A percentile compares a stretch with the other conserved stretches of the same genome.
Evolutionary conservation across 2,797 vertebrate genomes (phyloP).

Genomic region (Esox masquinongy): DNA sequence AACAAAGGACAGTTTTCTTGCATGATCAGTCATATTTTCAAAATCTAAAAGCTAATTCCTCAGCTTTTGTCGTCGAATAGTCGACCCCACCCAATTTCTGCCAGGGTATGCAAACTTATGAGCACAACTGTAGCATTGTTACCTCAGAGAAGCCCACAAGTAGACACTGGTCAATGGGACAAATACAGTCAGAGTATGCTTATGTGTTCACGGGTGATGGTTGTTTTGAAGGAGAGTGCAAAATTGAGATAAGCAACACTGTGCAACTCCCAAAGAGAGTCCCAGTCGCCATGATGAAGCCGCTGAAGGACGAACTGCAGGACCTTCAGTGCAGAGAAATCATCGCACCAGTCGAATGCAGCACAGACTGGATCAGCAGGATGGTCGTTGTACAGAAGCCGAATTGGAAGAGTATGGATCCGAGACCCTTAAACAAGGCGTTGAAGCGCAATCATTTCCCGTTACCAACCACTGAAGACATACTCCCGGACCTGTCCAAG

Average conservation of each 20-base stretch:
- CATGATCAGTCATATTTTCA: too few relatives aligned
- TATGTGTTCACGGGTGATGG: conserved; percentile 29
- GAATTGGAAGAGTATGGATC: conserved; percentile 7
- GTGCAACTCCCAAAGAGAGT: conserved; percentile 23
- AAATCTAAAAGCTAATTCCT: too few relatives aligned
- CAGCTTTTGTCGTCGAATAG: too few relatives aligned
- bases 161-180: too few relatives aligned
- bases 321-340: not conserved
- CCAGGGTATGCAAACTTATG: too few relatives aligned
- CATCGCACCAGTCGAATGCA: conserved; percentile 10
- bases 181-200: not conserved
- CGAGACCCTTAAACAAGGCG: conserved; percentile 19
- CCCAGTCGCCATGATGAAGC: conserved; percentile 13
- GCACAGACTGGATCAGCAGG: conserved; percentile 16
- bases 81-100: too few relatives aligned
- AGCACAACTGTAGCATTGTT: too few relatives aligned
- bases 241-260: conserved; percentile 13
- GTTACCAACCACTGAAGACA: conserved; percentile 24
- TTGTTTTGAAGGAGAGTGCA: conserved; percentile 23
- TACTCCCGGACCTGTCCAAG: conserved; percentile 24
- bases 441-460: conserved; percentile 34
- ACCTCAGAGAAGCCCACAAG: too few relatives aligned
- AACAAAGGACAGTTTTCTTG: too few relatives aligned
- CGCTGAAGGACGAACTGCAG: conserved; percentile 2
- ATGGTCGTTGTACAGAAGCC: conserved; percentile 11